Percentiles rank a stretch among this genome's conserved stretches.
These are phyloP conservation scores for Eufriesea mexicana DNA, from an alignment of 1,140 invertebrate genomes.

Conservation along the genomic window DNA sequence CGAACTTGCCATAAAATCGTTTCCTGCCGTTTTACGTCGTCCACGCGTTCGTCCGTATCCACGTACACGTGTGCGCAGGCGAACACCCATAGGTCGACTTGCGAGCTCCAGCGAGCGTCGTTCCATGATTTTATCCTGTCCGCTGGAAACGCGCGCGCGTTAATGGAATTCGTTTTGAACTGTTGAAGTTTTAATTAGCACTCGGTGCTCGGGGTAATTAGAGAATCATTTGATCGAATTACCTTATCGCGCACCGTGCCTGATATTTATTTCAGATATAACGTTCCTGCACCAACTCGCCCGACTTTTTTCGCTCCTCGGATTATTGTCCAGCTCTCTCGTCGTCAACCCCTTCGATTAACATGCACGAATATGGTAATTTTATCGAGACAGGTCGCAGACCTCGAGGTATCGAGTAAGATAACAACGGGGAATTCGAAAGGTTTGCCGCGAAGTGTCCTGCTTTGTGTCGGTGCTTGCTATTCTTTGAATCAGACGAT, in stretches of 20 bases:
- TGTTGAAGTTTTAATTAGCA: slow-evolving; percentile 27
- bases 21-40: background rate
- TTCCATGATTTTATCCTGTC: slow-evolving; percentile 15
- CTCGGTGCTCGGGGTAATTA: background rate
- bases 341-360: too few species aligned
- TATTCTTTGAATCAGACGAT: too few species aligned
- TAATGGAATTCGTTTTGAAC: slow-evolving; percentile 21
- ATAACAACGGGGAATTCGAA: too few species aligned
- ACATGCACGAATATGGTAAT: too few species aligned
- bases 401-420: too few species aligned
- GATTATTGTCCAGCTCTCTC: background rate
- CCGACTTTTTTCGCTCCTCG: background rate
- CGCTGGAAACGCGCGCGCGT: background rate
- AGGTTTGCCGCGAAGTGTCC: too few species aligned
- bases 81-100: too few species aligned
- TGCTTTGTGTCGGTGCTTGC: too few species aligned
- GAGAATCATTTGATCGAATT: slow-evolving; percentile 24
- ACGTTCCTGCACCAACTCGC: background rate
- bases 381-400: too few species aligned
- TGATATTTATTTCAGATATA: background rate
- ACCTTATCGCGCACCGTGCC: background rate
- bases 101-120: background rate
- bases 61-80: background rate
- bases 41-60: too few species aligned
- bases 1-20: slow-evolving; percentile 9